Evolutionary conservation across 1,140 invertebrate species (phyloP).

Genomic region (Dendrolimus punctatus): DNA sequence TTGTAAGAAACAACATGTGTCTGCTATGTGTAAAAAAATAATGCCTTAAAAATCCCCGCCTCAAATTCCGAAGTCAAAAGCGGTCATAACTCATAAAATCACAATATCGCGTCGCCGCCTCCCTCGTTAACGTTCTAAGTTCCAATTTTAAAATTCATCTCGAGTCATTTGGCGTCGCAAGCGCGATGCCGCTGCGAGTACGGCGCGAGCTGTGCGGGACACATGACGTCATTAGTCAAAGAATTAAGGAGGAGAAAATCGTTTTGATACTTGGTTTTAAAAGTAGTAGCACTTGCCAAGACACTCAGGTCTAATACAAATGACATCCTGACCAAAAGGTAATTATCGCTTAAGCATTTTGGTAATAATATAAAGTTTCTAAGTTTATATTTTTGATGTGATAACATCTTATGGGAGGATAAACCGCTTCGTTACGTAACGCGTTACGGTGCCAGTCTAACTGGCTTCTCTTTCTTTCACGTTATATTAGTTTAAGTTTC

Average conservation of each 20-base stretch:
- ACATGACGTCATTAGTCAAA: constrained; percentile 66
- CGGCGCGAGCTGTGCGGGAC: constrained; percentile 50
- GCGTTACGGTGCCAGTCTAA: no score
- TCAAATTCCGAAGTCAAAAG: no score
- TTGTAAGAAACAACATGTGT: no score
- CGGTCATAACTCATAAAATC: constrained; percentile 36
- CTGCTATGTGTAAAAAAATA: no score
- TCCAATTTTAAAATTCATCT: constrained; percentile 67
- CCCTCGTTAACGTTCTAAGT: constrained; percentile 60
- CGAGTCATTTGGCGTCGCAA: constrained; percentile 61
- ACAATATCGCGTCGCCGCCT: constrained; percentile 28
- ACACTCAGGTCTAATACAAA: not conserved
- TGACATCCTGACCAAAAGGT: not conserved
- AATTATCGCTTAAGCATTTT: not conserved
- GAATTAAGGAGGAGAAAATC: constrained; percentile 7
- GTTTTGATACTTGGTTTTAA: constrained; percentile 32
- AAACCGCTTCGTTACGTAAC: no score
- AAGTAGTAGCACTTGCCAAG: not conserved
- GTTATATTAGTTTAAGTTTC: no score
- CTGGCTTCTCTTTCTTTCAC: no score
- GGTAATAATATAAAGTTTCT: no score
- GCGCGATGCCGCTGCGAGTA: constrained; percentile 23
- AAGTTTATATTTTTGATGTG: no score
- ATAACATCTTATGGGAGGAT: no score
- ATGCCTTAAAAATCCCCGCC: no score